A percentile compares a stretch with the other conserved stretches of the same genome.
Evolutionary conservation across 1,140 invertebrate species (phyloP).

Genomic region (Diorhabda elongata): DNA sequence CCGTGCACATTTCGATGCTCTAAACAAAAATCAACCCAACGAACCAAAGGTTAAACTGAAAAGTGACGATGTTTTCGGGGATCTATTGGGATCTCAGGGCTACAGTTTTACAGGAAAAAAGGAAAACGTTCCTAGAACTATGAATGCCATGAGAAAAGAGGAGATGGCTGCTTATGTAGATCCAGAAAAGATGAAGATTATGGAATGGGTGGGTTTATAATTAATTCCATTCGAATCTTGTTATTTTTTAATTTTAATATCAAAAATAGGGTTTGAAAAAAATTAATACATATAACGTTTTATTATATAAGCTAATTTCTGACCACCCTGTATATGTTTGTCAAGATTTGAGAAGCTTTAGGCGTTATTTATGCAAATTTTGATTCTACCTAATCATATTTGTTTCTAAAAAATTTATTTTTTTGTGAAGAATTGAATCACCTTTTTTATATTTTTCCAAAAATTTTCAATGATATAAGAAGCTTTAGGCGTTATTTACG

Average conservation of each 20-base stretch:
- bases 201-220: constrained; percentile 59
- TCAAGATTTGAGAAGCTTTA: no score
- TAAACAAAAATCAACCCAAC: constrained; percentile 44
- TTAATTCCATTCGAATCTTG: not conserved
- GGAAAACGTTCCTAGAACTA: constrained; percentile 76
- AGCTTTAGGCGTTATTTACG: no score
- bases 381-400: no score
- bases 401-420: no score
- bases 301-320: no score
- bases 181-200: constrained; percentile 83
- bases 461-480: no score
- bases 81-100: constrained; percentile 82
- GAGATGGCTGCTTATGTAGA: constrained; percentile 85
- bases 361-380: no score
- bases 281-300: no score
- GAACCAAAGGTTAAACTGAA: constrained; percentile 49
- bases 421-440: no score
- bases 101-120: constrained; percentile 77
- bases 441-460: no score
- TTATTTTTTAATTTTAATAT: not conserved
- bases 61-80: constrained; percentile 78
- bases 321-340: no score
- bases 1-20: constrained; percentile 62
- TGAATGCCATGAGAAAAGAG: constrained; percentile 89
- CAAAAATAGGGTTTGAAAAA: no score